Evolutionary conservation across 2,113 vertebrate genomes (phyloP), one percentile per base, ranked within the genome.

Genomic region (Stigmatopora nigra): DNA sequence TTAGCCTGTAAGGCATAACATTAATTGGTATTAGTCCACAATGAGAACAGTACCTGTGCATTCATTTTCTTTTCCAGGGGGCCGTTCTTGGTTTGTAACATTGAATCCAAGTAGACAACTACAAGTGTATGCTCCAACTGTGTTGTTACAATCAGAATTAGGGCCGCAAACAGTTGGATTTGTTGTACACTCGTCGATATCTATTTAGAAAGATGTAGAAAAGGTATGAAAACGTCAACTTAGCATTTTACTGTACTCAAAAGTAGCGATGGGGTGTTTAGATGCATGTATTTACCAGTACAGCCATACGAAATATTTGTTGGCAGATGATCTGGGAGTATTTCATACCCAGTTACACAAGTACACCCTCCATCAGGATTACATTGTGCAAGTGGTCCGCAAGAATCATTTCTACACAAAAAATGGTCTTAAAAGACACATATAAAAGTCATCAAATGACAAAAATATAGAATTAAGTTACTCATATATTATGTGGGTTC

Each of bases 351-450:
- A 11, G 8, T 0, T 0, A 62, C 6, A 61, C 87, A 89, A 7
- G 0, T 0, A 14, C 86, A 89, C 1, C 74, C 79, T 41, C 82
- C 84, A 0, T 0, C 0, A 7, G 0, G 0, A 3, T 2, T 0
- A 52, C 87, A 89, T 20, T 65, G 0, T 45, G 83, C 78, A 3
- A 76, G 60, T 8, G 78, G 81, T 31, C 87, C 87, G 19, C 87
- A 88, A 19, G 78, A 78, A 1, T 15, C 44, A 7, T 10, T 0
- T 0, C 13, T 14, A 69, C 87, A 89, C 0, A 3, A 0, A 12
- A 1, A 19, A 49, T 85, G 84, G 64, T 68, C 86, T 89, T 35
- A 65, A 75, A 2, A 60, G 48, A 63, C 4, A 58, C 17, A 56
- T 14, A 60, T 7, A 8, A 55, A 4, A 25, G 13, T 5, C 9